Conservation (phyloP, 2,888 invertebrate genomes). For the Lycocerus yunnanus region DNA sequence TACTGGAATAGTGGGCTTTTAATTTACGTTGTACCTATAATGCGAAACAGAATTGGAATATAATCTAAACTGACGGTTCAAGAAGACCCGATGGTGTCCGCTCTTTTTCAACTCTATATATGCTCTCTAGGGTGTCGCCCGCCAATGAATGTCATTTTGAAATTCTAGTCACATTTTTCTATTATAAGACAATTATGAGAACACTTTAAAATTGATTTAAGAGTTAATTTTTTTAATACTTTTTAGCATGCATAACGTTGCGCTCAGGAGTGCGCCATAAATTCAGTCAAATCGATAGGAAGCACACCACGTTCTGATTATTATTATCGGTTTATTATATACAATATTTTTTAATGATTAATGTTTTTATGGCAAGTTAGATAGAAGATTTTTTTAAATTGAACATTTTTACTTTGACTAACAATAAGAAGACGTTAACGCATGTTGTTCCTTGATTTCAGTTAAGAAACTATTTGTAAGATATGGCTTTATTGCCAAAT, state of each 20-base stretch:
- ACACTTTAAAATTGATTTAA: conserved; percentile 13
- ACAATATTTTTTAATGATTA: conserved; percentile 39
- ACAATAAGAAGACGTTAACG: conserved; percentile 15
- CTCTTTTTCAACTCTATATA: neutral
- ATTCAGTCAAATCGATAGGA: conserved; percentile 35
- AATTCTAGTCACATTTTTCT: neutral
- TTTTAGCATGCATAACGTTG: conserved; percentile 37
- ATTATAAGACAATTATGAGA: neutral
- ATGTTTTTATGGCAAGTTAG: conserved; percentile 23
- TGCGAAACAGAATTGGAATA: neutral
- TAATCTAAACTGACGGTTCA: no score
- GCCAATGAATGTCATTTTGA: neutral
- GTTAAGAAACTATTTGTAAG: conserved; percentile 33
- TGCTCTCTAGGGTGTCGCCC: no score
- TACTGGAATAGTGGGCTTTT: neutral
- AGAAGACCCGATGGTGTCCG: no score
- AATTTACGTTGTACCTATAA: neutral
- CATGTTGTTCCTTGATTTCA: conserved; percentile 10
- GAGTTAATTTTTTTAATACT: neutral
- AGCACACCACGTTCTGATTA: conserved; percentile 41
- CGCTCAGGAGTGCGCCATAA: conserved; percentile 30
- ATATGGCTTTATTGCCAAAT: conserved; percentile 39
- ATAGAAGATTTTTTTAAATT: neutral
- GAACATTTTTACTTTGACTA: neutral
- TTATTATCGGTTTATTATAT: conserved; percentile 44